Evolutionary conservation across 1,140 invertebrate species (phyloP).

Genomic region (Aricia agestis): DNA sequence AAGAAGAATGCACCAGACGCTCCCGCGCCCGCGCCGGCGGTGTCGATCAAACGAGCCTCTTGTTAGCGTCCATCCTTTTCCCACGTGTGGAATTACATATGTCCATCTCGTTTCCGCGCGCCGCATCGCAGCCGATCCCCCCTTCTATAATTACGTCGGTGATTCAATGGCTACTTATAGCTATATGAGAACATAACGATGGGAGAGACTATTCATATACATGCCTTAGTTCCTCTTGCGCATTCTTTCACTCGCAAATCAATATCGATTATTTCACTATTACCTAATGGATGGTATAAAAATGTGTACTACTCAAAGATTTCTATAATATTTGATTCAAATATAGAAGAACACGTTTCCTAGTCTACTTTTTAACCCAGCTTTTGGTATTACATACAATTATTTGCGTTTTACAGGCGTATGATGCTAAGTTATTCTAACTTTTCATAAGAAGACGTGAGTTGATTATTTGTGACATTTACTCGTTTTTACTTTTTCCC

Average conservation of each 20-base stretch:
- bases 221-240: conserved; percentile 51
- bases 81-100: conserved; percentile 38
- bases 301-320: background rate
- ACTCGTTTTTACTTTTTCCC: too few relatives aligned
- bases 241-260: conserved; percentile 25
- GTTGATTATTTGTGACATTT: too few relatives aligned
- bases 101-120: conserved; percentile 46
- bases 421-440: too few relatives aligned
- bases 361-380: too few relatives aligned
- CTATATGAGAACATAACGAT: conserved; percentile 66
- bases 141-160: conserved; percentile 75
- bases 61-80: conserved; percentile 60
- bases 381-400: too few relatives aligned
- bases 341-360: too few relatives aligned
- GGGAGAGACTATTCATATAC: conserved; percentile 64
- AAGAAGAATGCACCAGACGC: conserved; percentile 72
- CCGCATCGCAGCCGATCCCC: conserved; percentile 74
- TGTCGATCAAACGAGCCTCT: conserved; percentile 75
- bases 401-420: too few relatives aligned
- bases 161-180: conserved; percentile 75
- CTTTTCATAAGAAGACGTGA: too few relatives aligned
- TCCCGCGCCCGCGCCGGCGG: conserved; percentile 68
- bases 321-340: too few relatives aligned
- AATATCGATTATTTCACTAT: background rate
- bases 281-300: background rate